Evolutionary conservation across 2,797 vertebrate genomes (phyloP).

Genomic region (Bradypodion pumilum): DNA sequence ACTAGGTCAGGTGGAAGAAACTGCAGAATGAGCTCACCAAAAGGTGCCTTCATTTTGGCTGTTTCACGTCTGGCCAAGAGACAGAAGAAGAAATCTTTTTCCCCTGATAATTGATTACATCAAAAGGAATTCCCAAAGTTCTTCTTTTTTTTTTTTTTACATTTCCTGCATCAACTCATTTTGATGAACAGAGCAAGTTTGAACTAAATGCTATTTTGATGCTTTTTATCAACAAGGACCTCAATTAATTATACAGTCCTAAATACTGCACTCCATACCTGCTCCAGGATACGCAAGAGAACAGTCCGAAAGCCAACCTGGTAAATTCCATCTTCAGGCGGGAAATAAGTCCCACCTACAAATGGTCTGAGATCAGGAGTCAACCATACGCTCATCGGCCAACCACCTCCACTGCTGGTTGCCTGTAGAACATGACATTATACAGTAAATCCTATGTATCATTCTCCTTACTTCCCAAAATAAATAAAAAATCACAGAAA

Average conservation of each 20-base stretch:
- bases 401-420: slow-evolving; percentile 91
- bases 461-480: neutral
- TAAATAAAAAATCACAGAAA: neutral
- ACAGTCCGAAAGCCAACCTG: slow-evolving; percentile 87
- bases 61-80: too few relatives aligned
- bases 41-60: too few relatives aligned
- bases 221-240: rapidly evolving
- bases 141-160: neutral
- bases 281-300: slow-evolving; percentile 83
- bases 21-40: too few relatives aligned
- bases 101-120: neutral
- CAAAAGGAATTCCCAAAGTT: neutral
- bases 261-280: slow-evolving; percentile 73
- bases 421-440: slow-evolving; percentile 74
- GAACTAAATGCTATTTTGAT: neutral
- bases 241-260: neutral
- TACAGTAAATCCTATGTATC: neutral
- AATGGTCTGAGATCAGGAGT: slow-evolving; percentile 91
- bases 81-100: too few relatives aligned
- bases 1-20: too few relatives aligned
- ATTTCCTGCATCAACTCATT: neutral
- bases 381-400: slow-evolving; percentile 97
- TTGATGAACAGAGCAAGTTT: neutral
- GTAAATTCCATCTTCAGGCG: slow-evolving; percentile 84
- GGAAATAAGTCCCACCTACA: slow-evolving; percentile 92